Conservation (phyloP, 2,888 invertebrate genomes). For the Dryomyza anilis region DNA sequence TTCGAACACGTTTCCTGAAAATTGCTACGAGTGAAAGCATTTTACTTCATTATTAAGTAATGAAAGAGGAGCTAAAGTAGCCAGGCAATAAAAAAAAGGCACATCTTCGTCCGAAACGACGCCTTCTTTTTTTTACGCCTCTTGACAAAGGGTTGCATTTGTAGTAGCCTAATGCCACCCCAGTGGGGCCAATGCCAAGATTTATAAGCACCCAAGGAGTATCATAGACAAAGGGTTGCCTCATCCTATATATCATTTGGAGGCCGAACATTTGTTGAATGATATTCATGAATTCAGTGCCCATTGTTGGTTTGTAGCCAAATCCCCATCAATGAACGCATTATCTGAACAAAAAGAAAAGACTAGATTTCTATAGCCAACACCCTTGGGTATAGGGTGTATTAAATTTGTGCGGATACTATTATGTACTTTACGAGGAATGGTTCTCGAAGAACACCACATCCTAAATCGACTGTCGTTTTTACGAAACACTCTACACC, state of each 20-base stretch:
- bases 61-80: slow-evolving; percentile 15
- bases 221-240: slow-evolving; percentile 5
- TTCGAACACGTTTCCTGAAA: background rate
- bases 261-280: slow-evolving; percentile 2
- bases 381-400: too few species aligned
- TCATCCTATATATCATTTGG: slow-evolving; percentile 1
- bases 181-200: background rate
- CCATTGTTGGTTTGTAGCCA: background rate
- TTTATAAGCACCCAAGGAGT: slow-evolving; percentile 7
- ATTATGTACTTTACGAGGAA: too few species aligned
- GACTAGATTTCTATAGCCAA: background rate
- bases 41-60: slow-evolving; percentile 25
- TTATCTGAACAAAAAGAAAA: too few species aligned
- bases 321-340: background rate
- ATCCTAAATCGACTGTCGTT: too few species aligned
- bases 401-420: too few species aligned
- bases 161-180: too few species aligned
- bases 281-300: slow-evolving; percentile 2
- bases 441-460: too few species aligned
- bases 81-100: slow-evolving; percentile 4
- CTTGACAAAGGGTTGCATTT: background rate
- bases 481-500: too few species aligned
- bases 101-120: slow-evolving; percentile 3
- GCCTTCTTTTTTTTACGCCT: background rate
- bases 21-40: slow-evolving; percentile 10